Conservation (phyloP, 92 coral and sea anemone genomes). For the Meandrina meandrites region DNA sequence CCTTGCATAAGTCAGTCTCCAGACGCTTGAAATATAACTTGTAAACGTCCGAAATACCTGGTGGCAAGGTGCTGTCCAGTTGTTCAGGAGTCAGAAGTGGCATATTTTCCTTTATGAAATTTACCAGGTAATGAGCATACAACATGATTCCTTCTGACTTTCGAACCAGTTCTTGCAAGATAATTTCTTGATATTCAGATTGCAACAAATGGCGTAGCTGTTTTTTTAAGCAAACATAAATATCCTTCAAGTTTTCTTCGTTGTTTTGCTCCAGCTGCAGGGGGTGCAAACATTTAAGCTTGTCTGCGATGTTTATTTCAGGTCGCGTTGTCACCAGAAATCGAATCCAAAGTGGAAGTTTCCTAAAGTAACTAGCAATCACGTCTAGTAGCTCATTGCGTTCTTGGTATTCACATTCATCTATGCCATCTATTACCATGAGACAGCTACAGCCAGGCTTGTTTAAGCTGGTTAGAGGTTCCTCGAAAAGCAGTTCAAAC, state of each 20-base stretch:
- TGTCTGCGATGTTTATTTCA: slow-evolving; percentile 33
- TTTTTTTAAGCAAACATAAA: slow-evolving; percentile 21
- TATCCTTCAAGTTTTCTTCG: slow-evolving; percentile 49
- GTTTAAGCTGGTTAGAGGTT: slow-evolving; percentile 30
- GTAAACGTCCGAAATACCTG: slow-evolving; percentile 25
- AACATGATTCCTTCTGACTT: slow-evolving; percentile 48
- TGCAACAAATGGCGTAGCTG: slow-evolving; percentile 17
- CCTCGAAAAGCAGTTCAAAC: slow-evolving; percentile 53
- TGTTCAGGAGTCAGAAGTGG: background rate
- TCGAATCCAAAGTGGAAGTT: slow-evolving; percentile 56
- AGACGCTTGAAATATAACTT: slow-evolving; percentile 23
- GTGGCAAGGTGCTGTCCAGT: slow-evolving; percentile 12
- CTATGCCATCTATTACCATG: slow-evolving; percentile 57
- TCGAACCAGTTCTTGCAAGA: slow-evolving; percentile 21
- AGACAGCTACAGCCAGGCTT: background rate
- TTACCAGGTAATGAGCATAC: slow-evolving; percentile 13
- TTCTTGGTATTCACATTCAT: slow-evolving; percentile 55
- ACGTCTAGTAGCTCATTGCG: slow-evolving; percentile 42
- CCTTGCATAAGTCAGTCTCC: slow-evolving; percentile 1
- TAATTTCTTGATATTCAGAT: background rate
- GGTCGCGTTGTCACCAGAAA: slow-evolving; percentile 66
- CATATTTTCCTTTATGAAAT: slow-evolving; percentile 3
- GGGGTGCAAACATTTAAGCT: slow-evolving; percentile 27
- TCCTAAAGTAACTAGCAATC: slow-evolving; percentile 42
- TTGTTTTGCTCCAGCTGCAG: slow-evolving; percentile 36